Evolutionary conservation across 2,888 invertebrate genomes (phyloP).

Genomic region (Allacma fusca): DNA sequence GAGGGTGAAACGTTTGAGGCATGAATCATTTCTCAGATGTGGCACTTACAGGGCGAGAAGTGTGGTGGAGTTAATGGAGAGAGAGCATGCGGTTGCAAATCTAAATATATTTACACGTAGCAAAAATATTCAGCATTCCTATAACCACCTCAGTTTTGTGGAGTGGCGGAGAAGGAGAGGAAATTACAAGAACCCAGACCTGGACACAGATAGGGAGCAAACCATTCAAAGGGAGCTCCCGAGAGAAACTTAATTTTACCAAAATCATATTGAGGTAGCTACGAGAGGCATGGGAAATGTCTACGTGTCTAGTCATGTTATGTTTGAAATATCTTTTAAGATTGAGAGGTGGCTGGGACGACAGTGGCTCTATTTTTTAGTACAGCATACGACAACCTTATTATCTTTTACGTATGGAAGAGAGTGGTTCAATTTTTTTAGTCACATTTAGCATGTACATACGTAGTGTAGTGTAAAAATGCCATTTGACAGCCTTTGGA

Average conservation of each 20-base stretch:
- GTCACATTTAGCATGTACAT: too few species aligned
- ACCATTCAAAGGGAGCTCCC: neutral
- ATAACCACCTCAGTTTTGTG: neutral
- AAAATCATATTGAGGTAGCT: constrained; percentile 14
- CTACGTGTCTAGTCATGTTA: neutral
- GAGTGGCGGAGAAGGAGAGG: neutral
- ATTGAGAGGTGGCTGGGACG: neutral
- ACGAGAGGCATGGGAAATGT: neutral
- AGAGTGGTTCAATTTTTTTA: too few species aligned
- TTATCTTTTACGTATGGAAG: too few species aligned
- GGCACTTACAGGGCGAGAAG: too few species aligned
- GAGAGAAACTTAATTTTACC: constrained; percentile 5
- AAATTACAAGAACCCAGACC: neutral
- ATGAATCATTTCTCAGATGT: too few species aligned
- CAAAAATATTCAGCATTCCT: neutral
- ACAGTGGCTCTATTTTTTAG: neutral
- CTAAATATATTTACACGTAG: neutral
- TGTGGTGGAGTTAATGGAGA: too few species aligned
- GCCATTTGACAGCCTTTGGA: too few species aligned
- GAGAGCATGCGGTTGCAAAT: neutral
- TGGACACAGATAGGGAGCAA: neutral
- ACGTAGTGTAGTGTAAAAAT: too few species aligned
- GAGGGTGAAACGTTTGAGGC: too few species aligned
- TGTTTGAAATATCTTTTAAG: neutral
- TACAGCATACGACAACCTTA: neutral